These are phyloP conservation scores for Nowickia ferox DNA, from an alignment of 2,888 invertebrate species.

Conservation along the genomic window DNA sequence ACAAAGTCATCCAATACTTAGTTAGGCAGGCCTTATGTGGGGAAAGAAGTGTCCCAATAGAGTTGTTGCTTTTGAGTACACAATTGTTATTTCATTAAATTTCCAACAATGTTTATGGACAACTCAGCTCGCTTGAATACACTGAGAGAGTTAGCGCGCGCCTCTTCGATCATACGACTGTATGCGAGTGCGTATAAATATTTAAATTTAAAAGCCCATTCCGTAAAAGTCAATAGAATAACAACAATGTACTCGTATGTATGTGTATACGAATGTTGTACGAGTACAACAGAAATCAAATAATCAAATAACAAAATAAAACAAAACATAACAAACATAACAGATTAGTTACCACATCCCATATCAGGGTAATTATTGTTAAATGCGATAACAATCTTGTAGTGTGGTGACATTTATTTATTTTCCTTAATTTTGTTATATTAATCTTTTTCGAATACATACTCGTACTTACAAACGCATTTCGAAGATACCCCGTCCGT, in stretches of 20 bases:
- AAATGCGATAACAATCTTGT: constrained; percentile 84
- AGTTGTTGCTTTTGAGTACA: constrained; percentile 24
- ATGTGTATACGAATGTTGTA: not conserved
- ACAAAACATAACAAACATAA: constrained; percentile 74
- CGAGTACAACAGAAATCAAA: constrained; percentile 22
- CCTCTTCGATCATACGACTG: constrained; percentile 16
- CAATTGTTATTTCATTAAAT: constrained; percentile 29
- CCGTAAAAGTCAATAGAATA: constrained; percentile 40
- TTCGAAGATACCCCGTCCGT: constrained; percentile 30
- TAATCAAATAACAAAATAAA: constrained; percentile 39
- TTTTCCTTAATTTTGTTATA: constrained; percentile 83
- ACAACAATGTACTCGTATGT: not conserved
- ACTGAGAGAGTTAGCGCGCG: constrained; percentile 19
- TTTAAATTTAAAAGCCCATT: constrained; percentile 50
- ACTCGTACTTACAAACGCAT: not conserved
- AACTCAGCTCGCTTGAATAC: constrained; percentile 23
- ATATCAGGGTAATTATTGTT: constrained; percentile 84
- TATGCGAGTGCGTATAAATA: not conserved
- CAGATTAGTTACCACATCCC: constrained; percentile 83
- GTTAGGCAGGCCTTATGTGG: not conserved
- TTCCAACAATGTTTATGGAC: constrained; percentile 41
- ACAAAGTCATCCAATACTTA: not conserved
- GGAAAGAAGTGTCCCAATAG: constrained; percentile 41
- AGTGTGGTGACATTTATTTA: constrained; percentile 83
- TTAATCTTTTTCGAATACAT: constrained; percentile 79